Evolutionary conservation across 2,113 vertebrate species (phyloP).

Genomic region (Peromyscus leucopus): DNA sequence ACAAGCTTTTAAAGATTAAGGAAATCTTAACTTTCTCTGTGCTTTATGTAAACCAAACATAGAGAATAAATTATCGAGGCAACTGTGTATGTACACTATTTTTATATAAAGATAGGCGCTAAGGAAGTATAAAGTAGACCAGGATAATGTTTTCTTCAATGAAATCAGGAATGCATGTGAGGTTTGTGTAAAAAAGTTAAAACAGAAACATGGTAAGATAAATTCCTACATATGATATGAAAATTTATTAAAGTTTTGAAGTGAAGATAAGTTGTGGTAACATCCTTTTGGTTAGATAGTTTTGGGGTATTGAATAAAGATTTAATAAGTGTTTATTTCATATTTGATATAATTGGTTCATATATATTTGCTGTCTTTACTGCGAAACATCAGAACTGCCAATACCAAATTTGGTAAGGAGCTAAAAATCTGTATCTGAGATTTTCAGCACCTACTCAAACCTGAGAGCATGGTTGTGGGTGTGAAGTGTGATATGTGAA

Average conservation of each 20-base stretch:
- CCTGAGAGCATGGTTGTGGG: background rate
- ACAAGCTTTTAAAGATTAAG: background rate
- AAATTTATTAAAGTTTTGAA: background rate
- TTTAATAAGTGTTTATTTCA: background rate
- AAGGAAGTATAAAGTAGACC: background rate
- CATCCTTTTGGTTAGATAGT: background rate
- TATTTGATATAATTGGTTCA: background rate
- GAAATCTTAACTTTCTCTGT: background rate
- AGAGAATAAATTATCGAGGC: background rate
- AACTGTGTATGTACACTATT: background rate
- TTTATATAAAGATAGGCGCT: background rate
- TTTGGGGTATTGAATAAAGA: background rate
- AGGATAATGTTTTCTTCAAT: background rate
- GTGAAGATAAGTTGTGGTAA: background rate
- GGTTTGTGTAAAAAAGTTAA: background rate
- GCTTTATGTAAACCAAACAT: background rate
- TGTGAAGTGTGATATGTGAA: background rate
- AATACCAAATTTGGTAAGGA: background rate
- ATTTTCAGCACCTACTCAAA: conserved; percentile 14
- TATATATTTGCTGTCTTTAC: background rate
- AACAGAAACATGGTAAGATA: background rate
- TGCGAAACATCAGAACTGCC: background rate
- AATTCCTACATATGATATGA: background rate
- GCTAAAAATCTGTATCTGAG: background rate
- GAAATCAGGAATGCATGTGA: background rate